These are phyloP conservation scores for Numida meleagris DNA, from an alignment of 2,113 vertebrate species.

Conservation along the genomic window DNA sequence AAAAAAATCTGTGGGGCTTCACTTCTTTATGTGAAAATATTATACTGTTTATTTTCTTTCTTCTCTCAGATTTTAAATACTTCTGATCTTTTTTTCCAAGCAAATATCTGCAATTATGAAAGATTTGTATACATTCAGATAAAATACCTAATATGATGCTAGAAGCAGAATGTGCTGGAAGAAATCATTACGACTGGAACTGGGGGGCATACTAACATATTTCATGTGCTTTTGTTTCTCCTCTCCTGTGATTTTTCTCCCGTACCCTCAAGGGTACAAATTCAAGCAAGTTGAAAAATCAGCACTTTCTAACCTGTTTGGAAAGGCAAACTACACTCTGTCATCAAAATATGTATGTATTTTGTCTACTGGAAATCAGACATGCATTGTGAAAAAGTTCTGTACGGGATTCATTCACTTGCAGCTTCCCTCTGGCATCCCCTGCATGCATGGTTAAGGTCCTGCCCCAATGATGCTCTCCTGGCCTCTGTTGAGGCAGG, in stretches of 20 bases:
- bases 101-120: not conserved
- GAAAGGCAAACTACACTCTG: not conserved
- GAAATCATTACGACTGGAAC: not conserved
- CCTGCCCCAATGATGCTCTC: not conserved
- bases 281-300: not conserved
- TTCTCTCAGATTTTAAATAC: not conserved
- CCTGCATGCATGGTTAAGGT: not conserved
- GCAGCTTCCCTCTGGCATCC: not conserved
- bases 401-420: not conserved
- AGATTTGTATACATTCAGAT: not conserved
- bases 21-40: not conserved
- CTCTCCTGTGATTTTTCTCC: not conserved
- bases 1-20: not conserved
- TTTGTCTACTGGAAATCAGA: not conserved
- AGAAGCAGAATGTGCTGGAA: not conserved
- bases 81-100: not conserved
- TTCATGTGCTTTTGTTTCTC: not conserved
- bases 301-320: not conserved
- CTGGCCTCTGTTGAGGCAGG: not conserved
- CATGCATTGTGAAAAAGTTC: fast-evolving
- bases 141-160: not conserved
- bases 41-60: not conserved
- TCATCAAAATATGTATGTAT: not conserved
- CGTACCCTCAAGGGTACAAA: not conserved
- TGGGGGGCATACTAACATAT: not conserved